A percentile compares a stretch with the other conserved stretches of the same genome.
These are phyloP conservation scores for Champsocephalus gunnari DNA, from an alignment of 2,797 vertebrate species.

Conservation along the genomic window DNA sequence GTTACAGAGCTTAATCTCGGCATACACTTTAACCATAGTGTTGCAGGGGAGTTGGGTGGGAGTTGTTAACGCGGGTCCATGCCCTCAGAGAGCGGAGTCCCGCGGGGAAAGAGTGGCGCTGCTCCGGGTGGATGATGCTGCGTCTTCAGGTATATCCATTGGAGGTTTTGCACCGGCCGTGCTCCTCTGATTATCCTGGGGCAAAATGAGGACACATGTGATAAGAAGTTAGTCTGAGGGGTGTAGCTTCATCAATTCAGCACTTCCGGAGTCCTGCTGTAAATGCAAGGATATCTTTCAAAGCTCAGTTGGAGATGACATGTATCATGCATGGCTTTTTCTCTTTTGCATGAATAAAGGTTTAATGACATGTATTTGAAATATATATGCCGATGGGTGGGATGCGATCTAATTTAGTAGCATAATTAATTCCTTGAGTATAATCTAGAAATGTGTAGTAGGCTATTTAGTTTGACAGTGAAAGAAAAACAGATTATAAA, in stretches of 20 bases:
- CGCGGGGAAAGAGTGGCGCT: conserved; percentile 30
- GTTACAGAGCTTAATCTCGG: conserved; percentile 57
- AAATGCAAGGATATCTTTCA: conserved; percentile 17
- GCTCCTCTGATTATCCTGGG: conserved; percentile 64
- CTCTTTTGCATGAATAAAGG: conserved; percentile 30
- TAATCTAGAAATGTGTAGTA: neutral
- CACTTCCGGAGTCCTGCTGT: conserved; percentile 5
- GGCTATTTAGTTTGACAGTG: conserved; percentile 1
- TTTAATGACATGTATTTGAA: conserved; percentile 21
- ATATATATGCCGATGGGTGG: conserved; percentile 6
- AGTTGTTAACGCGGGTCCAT: conserved; percentile 61
- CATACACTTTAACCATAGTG: conserved; percentile 76
- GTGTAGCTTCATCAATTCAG: conserved; percentile 4
- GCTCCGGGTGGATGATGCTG: conserved; percentile 35
- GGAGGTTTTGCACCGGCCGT: conserved; percentile 34
- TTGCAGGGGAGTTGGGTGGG: conserved; percentile 47
- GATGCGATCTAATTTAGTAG: conserved; percentile 9
- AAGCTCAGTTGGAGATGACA: conserved; percentile 2
- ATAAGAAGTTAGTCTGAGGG: conserved; percentile 32
- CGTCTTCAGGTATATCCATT: conserved; percentile 76
- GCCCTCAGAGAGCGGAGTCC: conserved; percentile 59
- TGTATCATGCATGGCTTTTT: neutral
- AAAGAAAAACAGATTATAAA: neutral
- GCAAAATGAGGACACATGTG: conserved; percentile 32
- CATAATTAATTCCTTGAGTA: conserved; percentile 30